Evolutionary conservation across 2,888 invertebrate genomes (phyloP), one percentile per base, ranked within the genome.

Genomic region (Sarcophaga variegata): DNA sequence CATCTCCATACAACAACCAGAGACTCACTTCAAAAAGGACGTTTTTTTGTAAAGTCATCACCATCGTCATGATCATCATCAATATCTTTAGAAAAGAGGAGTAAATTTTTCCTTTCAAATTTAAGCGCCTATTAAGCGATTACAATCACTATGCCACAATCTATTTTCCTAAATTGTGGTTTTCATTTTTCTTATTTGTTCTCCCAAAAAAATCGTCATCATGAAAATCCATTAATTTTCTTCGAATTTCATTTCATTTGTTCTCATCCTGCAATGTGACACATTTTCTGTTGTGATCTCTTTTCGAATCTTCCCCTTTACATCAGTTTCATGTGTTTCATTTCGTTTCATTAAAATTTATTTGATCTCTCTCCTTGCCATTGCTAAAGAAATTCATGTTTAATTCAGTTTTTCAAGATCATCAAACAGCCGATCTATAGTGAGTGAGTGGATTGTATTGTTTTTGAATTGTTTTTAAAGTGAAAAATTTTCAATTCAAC

Each of bases 211-310:
- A 27, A 71, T 74, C 69, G 64, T 62, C 62, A 71, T 76, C 64
- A 22, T 20, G 71, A 81, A 81, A 80, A 81, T 66, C 79, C 84
- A 84, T 87, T 81, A 84, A 84, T 79, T 84, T 87, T 84, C 71
- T 54, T 81, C 67, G 54, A 49, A 83, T 37, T 37, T 37, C 37
- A 81, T 25, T 70, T 6, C 54, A 27, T 74, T 10, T 22, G 4
- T 60, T 59, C 72, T 70, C 87, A 81, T 77, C 87, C 81, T 49
- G 81, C 81, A 71, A 84, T 84, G 87, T 59, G 87, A 87, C 87
- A 84, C 27, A 81, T 86, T 83, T 69, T 66, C 22, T 49, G 5
- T 59, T 25, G 37, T 54, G 37, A 37, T 37, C 37, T 37, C 6
- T 37, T 37, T 1, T 1, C 1, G 6, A 8, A 37, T 37, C 37